These are phyloP conservation scores for Chloroclystis v-ata DNA, from an alignment of 2,888 invertebrate species.

Conservation along the genomic window DNA sequence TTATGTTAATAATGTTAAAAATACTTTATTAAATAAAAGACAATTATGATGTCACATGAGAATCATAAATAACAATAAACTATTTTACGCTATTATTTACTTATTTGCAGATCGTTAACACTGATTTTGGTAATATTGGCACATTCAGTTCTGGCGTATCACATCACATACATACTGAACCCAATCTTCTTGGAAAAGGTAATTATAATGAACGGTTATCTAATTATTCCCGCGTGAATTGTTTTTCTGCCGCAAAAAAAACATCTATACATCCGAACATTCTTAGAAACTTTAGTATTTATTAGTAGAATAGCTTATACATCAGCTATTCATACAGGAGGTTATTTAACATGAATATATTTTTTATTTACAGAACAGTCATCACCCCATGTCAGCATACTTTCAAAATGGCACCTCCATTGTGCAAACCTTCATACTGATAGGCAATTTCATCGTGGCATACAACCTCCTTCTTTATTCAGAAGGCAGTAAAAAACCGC, in stretches of 20 bases:
- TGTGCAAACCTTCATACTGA: conserved; percentile 51
- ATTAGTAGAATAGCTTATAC: no score
- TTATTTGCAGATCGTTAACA: conserved; percentile 48
- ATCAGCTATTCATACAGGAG: no score
- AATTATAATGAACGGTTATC: no score
- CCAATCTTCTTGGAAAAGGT: conserved; percentile 49
- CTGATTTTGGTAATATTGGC: conserved; percentile 45
- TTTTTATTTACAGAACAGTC: conserved; percentile 32
- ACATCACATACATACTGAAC: conserved; percentile 46
- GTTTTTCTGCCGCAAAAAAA: no score
- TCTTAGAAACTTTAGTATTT: no score
- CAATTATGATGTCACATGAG: no score
- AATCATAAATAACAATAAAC: no score
- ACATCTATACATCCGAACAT: no score
- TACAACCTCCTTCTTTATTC: conserved; percentile 46
- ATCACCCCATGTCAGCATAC: conserved; percentile 36
- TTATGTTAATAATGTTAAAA: no score
- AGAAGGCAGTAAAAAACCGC: conserved; percentile 29
- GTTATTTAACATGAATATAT: not conserved
- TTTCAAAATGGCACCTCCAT: conserved; percentile 48
- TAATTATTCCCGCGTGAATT: no score
- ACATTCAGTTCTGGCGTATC: conserved; percentile 43
- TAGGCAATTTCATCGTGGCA: conserved; percentile 33
- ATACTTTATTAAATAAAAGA: no score
- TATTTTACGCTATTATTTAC: no score